Evolutionary conservation across 2,888 invertebrate genomes (phyloP).

Genomic region (Dasysyrphus tricinctus): DNA sequence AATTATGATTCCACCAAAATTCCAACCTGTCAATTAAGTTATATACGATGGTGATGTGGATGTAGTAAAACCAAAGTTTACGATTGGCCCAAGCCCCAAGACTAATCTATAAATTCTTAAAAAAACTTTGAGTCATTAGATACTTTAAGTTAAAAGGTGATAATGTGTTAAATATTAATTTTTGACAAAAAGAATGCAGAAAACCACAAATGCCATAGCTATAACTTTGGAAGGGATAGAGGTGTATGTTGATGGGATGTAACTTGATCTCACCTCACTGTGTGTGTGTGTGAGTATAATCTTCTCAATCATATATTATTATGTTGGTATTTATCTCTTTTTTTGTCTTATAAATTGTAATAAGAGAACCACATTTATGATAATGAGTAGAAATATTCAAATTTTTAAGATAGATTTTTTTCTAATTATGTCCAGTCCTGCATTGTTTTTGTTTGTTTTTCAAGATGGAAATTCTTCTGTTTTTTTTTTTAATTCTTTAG

Average conservation of each 20-base stretch:
- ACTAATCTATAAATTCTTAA: constrained; percentile 8
- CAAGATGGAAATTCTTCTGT: constrained; percentile 6
- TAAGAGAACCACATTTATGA: constrained; percentile 49
- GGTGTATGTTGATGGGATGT: neutral
- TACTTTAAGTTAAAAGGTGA: constrained; percentile 5
- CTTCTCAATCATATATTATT: constrained; percentile 51
- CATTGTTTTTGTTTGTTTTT: neutral
- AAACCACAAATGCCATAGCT: constrained; percentile 14
- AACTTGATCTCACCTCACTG: constrained; percentile 16
- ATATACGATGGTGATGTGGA: neutral
- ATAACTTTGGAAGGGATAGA: neutral
- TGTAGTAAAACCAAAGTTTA: neutral
- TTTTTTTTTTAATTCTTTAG: neutral
- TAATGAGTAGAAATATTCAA: constrained; percentile 47
- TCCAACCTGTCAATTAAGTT: neutral
- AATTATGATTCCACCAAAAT: neutral
- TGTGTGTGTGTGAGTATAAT: neutral
- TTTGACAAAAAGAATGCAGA: constrained; percentile 24
- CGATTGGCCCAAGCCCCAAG: constrained; percentile 1
- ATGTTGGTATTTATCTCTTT: constrained; percentile 41
- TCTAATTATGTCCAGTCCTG: constrained; percentile 6
- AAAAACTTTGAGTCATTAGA: constrained; percentile 15
- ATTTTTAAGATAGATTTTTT: constrained; percentile 27
- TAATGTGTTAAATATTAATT: constrained; percentile 35
- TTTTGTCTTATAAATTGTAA: constrained; percentile 56